Evolutionary conservation across 2,888 invertebrate genomes (phyloP).

Genomic region (Lochmaea crataegi): DNA sequence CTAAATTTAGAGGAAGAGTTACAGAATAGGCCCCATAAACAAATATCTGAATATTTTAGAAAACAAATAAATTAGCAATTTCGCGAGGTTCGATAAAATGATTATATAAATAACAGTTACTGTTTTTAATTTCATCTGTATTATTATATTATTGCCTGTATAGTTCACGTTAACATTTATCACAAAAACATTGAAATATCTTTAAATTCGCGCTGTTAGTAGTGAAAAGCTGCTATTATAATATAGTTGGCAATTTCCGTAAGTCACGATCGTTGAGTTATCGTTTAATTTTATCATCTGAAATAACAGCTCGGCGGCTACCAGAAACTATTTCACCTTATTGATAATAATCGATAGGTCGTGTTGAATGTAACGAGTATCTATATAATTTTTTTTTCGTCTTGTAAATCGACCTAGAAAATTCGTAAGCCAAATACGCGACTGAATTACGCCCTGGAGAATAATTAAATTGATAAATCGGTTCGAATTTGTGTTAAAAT

Average conservation of each 20-base stretch:
- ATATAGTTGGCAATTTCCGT: slow-evolving; percentile 1
- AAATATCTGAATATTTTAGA: too few relatives aligned
- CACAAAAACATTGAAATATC: slow-evolving; percentile 10
- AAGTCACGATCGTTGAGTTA: slow-evolving; percentile 13
- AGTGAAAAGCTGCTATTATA: slow-evolving; percentile 9
- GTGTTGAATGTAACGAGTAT: neutral
- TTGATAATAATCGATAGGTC: slow-evolving; percentile 6
- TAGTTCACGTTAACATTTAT: neutral
- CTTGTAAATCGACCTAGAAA: neutral
- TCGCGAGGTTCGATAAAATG: too few relatives aligned
- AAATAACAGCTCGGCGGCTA: slow-evolving; percentile 15
- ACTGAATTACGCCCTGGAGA: too few relatives aligned
- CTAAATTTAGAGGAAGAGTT: too few relatives aligned
- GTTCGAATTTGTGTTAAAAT: too few relatives aligned
- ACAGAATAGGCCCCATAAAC: too few relatives aligned
- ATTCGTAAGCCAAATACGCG: neutral
- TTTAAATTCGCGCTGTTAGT: neutral
- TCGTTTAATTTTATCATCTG: slow-evolving; percentile 11
- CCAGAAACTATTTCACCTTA: slow-evolving; percentile 13
- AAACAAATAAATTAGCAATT: too few relatives aligned
- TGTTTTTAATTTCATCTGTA: neutral
- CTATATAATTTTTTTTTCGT: too few relatives aligned
- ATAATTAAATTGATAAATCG: too few relatives aligned
- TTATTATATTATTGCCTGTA: neutral
- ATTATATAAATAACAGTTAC: neutral